phyloP scores from a whole-genome alignment of 2,797 vertebrate genomes.

The Semotilus atromaculatus region DNA sequence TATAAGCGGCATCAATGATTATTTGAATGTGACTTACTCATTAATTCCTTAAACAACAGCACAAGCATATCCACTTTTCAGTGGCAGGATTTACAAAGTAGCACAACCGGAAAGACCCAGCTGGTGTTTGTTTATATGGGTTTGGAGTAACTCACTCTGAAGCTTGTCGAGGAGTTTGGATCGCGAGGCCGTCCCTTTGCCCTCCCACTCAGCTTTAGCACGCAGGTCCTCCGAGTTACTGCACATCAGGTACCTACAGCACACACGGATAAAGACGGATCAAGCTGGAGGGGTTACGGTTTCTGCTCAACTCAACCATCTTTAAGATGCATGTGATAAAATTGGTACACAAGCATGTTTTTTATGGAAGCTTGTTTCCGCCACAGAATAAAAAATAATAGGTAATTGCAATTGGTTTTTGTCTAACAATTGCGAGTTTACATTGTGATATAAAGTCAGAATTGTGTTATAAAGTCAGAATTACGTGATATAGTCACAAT shows the following conservation, averaged over 20 bases:
- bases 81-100: background rate
- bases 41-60: background rate
- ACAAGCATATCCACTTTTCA: background rate
- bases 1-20: background rate
- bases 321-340: too few species aligned
- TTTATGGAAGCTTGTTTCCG: too few species aligned
- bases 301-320: too few species aligned
- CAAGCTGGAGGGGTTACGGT: too few species aligned
- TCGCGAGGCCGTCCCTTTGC: conserved; percentile 90
- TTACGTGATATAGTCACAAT: too few species aligned
- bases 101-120: background rate
- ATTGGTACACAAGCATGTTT: too few species aligned
- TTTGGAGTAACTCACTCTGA: conserved; percentile 86
- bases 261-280: background rate
- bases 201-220: conserved; percentile 97
- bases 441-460: too few species aligned
- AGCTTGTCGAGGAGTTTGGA: conserved; percentile 95
- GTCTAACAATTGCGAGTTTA: too few species aligned
- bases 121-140: background rate
- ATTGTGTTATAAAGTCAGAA: too few species aligned
- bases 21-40: background rate
- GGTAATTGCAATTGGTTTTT: too few species aligned
- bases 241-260: conserved; percentile 94
- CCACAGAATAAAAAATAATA: too few species aligned
- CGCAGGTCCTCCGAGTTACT: conserved; percentile 94